A percentile compares a stretch with the other conserved stretches of the same genome.
These are phyloP conservation scores for Trogon melanurus DNA, from an alignment of 2,113 vertebrate genomes.

Conservation along the genomic window DNA sequence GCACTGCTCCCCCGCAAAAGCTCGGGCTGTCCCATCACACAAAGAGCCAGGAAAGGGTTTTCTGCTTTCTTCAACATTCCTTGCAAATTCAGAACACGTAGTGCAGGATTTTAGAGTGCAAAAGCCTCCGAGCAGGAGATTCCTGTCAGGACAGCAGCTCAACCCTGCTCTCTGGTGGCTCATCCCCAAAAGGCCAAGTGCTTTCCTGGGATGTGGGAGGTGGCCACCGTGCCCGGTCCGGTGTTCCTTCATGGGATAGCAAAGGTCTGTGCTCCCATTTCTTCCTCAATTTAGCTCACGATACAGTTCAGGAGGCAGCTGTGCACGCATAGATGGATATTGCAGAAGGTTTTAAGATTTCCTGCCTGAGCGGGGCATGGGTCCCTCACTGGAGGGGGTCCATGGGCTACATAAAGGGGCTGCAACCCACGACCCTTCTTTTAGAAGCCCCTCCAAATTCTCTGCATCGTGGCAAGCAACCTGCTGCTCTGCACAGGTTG, in stretches of 20 bases:
- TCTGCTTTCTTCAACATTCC: accelerated
- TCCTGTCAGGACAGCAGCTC: conserved; percentile 15
- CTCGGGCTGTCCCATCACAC: background rate
- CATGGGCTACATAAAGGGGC: accelerated
- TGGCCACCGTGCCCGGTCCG: background rate
- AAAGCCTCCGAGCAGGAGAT: accelerated
- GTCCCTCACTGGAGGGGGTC: accelerated
- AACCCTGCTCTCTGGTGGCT: conserved; percentile 58
- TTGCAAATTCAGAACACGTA: accelerated
- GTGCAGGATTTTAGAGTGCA: accelerated
- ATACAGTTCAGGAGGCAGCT: background rate
- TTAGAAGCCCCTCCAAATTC: background rate
- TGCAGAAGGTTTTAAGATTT: background rate
- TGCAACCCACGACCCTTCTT: background rate
- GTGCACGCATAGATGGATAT: background rate
- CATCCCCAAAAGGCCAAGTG: accelerated
- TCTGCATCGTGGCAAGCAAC: background rate
- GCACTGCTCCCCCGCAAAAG: background rate
- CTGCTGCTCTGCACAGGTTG: background rate
- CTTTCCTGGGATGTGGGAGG: accelerated
- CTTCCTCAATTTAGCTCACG: background rate
- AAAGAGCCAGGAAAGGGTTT: background rate
- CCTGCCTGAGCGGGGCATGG: background rate
- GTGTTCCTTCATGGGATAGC: accelerated
- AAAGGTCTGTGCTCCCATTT: background rate